phyloP scores from a whole-genome alignment of 1,140 invertebrate species.

The Camponotus vicinus region DNA sequence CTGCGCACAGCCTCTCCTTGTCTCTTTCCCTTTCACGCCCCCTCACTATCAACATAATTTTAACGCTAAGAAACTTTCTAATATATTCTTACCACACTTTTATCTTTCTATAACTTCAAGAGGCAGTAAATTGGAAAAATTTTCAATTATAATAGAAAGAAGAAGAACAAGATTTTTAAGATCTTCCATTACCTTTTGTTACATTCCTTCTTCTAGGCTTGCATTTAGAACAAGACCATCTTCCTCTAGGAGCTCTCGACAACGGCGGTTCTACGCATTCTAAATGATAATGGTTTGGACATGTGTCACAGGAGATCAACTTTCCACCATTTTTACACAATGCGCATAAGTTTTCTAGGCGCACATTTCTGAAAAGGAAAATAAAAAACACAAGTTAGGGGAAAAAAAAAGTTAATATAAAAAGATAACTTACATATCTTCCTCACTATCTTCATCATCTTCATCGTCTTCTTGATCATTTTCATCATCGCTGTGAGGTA shows the following conservation, averaged over 20 bases:
- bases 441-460: constrained; percentile 73
- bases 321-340: constrained; percentile 84
- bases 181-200: constrained; percentile 67
- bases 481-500: constrained; percentile 77
- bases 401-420: background rate
- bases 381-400: background rate
- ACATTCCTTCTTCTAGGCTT: constrained; percentile 80
- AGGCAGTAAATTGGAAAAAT: background rate
- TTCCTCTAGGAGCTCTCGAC: constrained; percentile 87
- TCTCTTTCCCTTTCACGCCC: constrained; percentile 85
- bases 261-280: constrained; percentile 88
- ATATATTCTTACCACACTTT: constrained; percentile 63
- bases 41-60: constrained; percentile 84
- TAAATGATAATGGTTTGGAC: constrained; percentile 87
- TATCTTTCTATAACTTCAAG: constrained; percentile 13
- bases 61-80: constrained; percentile 80
- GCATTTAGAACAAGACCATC: constrained; percentile 88
- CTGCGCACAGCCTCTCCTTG: constrained; percentile 85
- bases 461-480: constrained; percentile 76
- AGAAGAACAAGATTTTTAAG: background rate
- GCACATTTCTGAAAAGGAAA: constrained; percentile 13
- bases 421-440: constrained; percentile 74
- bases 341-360: constrained; percentile 68
- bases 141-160: background rate
- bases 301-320: constrained; percentile 88